These are phyloP conservation scores for Drosophila neotestacea DNA, from an alignment of 2,888 invertebrate genomes.

Conservation along the genomic window DNA sequence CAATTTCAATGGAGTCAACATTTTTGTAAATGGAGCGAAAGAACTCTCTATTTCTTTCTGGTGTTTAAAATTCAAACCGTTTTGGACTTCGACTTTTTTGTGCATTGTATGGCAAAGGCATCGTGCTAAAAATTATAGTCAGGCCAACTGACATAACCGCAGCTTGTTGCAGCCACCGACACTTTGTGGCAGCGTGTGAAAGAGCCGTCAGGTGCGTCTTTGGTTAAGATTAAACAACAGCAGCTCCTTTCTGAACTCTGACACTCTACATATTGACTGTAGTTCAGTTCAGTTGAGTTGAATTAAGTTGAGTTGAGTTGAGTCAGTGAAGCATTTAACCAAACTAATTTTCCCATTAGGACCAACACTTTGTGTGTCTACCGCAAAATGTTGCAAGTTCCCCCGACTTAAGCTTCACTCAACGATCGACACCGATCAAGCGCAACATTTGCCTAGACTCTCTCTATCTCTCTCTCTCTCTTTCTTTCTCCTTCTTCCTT, in stretches of 20 bases:
- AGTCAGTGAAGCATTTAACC: slow-evolving; percentile 71
- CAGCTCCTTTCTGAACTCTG: slow-evolving; percentile 37
- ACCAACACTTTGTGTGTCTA: slow-evolving; percentile 66
- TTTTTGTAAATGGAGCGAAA: no score
- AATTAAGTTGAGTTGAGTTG: slow-evolving; percentile 8
- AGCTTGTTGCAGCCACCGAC: slow-evolving; percentile 34
- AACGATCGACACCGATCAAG: slow-evolving; percentile 47
- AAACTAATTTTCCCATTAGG: slow-evolving; percentile 77
- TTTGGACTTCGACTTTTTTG: slow-evolving; percentile 35
- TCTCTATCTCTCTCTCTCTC: background rate
- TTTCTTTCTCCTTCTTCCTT: background rate
- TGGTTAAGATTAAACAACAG: slow-evolving; percentile 32
- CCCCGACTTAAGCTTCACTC: slow-evolving; percentile 1
- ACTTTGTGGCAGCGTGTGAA: slow-evolving; percentile 65
- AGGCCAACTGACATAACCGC: slow-evolving; percentile 75
- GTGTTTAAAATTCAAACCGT: background rate
- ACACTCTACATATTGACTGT: slow-evolving; percentile 21
- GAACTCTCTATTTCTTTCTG: background rate
- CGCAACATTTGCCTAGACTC: slow-evolving; percentile 59
- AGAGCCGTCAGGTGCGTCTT: slow-evolving; percentile 67
- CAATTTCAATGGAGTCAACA: slow-evolving; percentile 62
- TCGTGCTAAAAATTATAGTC: slow-evolving; percentile 75
- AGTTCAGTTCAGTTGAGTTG: background rate
- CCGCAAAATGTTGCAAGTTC: slow-evolving; percentile 49
- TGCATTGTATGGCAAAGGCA: slow-evolving; percentile 34